Conservation (phyloP, 2,888 invertebrate genomes). For the Gymnoscelis rufifasciata region DNA sequence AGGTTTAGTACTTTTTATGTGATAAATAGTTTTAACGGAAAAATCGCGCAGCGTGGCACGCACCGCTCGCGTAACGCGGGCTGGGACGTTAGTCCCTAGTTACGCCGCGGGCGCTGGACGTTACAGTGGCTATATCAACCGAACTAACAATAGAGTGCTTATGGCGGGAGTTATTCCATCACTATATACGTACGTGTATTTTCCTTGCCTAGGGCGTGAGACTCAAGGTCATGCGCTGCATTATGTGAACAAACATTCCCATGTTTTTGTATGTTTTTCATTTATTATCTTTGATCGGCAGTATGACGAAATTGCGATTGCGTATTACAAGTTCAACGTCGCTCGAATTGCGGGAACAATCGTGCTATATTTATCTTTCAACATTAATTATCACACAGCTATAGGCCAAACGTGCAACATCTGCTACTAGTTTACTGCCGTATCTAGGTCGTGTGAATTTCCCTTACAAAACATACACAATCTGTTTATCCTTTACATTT, state of each 20-base stretch:
- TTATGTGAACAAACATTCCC: conserved; percentile 22
- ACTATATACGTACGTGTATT: conserved; percentile 9
- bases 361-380: conserved; percentile 15
- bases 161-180: conserved; percentile 7
- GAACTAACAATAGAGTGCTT: conserved; percentile 33
- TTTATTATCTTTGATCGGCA: conserved; percentile 16
- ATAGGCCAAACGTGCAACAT: conserved; percentile 12
- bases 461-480: conserved; percentile 4
- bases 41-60: too few relatives aligned
- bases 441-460: conserved; percentile 18
- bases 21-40: too few relatives aligned
- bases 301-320: conserved; percentile 16
- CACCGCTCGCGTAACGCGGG: too few relatives aligned
- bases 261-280: conserved; percentile 23
- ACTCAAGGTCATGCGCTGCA: conserved; percentile 33
- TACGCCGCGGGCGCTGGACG: too few relatives aligned
- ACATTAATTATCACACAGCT: conserved; percentile 6
- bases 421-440: conserved; percentile 7
- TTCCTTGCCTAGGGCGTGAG: conserved; percentile 34
- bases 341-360: conserved; percentile 11
- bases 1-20: too few relatives aligned
- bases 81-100: too few relatives aligned
- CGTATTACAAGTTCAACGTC: conserved; percentile 14
- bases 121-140: too few relatives aligned
- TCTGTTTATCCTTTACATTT: conserved; percentile 12